Evolutionary conservation across 2,797 vertebrate genomes (phyloP), one percentile per base, ranked within the genome.

Genomic region (Falco biarmicus): DNA sequence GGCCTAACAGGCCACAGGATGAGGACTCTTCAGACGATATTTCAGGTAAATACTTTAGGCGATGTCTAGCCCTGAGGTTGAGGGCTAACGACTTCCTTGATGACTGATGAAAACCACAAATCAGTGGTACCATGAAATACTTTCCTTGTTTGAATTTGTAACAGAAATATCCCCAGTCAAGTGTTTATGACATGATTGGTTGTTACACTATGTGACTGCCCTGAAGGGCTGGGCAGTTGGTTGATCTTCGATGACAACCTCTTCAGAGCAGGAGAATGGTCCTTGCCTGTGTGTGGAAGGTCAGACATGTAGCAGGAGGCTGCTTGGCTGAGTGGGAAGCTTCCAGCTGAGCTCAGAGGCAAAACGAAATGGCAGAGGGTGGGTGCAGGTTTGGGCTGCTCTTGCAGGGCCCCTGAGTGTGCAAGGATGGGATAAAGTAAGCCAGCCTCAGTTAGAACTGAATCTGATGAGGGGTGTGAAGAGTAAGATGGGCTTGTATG

Each of bases 21-120:
- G 99, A 99, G 93, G 99, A 99, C 90, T 99, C 99, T 37, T 99
- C 99, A 54, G 99, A 99, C 95, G 99, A 99, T 98, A 98, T 99
- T 98, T 98, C 99, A 94, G 99, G 99, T 99, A 98, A 98, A 95
- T 81, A 39, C 16, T 7, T 48, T 18, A 53, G 50, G 18, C 75
- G 64, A 61, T 79, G 80, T 57, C 87, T 89, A 31, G 20, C 43
- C 37, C 32, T 77, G 64, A 83, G 51, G 41, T 32, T 93, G 74
- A 69, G 24, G 25, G 50, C 82, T 92, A 54, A 22, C 61, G 77
- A 48, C 11, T 51, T 68, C 8, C 0, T 0, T 37, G 24, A 28
- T 87, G 69, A 37, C 53, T 31, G 32, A 31, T 57, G 73, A 79
- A 80, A 57, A 17, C 60, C n/a, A 47, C 22, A 47, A 21, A 43